These are phyloP conservation scores for Matsumyia berberina DNA, from an alignment of 2,888 invertebrate species.

Conservation along the genomic window DNA sequence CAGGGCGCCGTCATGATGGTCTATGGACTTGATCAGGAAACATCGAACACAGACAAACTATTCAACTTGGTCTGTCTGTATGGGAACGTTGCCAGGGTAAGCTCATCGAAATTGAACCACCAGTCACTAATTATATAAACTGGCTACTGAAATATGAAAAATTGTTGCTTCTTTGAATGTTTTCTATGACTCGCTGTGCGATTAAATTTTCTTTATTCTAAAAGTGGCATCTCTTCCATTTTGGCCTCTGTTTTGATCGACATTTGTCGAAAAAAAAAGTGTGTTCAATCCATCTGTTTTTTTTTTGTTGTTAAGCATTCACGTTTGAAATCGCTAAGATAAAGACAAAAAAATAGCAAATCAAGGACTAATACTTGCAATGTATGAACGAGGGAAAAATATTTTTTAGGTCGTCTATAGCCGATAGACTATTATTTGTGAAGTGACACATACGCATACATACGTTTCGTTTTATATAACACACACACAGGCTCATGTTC, in stretches of 20 bases:
- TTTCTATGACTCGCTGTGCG: not conserved
- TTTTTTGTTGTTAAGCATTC: not conserved
- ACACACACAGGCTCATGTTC: not conserved
- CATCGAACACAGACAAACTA: constrained; percentile 97
- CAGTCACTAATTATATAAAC: not conserved
- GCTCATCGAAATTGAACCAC: constrained; percentile 79
- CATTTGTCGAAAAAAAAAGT: constrained; percentile 45
- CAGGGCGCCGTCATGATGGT: constrained; percentile 98
- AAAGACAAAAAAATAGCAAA: not conserved
- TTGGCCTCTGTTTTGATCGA: not conserved
- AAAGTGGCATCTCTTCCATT: too few species aligned
- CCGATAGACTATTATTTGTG: constrained; percentile 32
- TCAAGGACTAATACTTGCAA: constrained; percentile 4
- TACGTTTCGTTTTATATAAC: constrained; percentile 6
- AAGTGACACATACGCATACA: constrained; percentile 41
- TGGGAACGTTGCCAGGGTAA: constrained; percentile 98
- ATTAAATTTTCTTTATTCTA: not conserved
- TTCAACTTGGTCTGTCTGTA: constrained; percentile 99
- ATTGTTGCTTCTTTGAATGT: constrained; percentile 11
- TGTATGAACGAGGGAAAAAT: not conserved
- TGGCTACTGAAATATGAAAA: not conserved
- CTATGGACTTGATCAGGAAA: constrained; percentile 96
- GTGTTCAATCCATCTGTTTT: too few species aligned
- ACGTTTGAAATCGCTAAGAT: not conserved
- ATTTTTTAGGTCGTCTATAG: constrained; percentile 6